Evolutionary conservation across 2,797 vertebrate species (phyloP).

Genomic region (Smutsia gigantea): DNA sequence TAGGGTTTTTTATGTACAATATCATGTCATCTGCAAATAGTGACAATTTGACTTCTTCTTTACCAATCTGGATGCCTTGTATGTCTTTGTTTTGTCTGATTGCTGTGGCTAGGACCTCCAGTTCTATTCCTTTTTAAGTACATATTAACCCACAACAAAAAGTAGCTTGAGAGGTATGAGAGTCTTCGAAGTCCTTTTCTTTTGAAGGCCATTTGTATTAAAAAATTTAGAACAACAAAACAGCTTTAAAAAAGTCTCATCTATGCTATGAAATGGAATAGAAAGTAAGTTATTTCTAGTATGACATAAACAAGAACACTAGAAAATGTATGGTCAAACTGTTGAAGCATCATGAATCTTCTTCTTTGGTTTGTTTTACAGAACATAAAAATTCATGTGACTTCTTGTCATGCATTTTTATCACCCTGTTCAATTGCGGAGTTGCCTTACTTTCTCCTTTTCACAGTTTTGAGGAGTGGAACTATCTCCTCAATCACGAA

Average conservation of each 20-base stretch:
- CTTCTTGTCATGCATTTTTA: background rate
- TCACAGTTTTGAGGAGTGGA: background rate
- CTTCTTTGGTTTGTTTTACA: background rate
- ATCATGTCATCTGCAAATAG: no score
- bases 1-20: no score
- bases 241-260: background rate
- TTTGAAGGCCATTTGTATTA: conserved; percentile 37
- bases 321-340: background rate
- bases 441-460: background rate
- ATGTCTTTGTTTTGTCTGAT: no score
- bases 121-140: background rate
- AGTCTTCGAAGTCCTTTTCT: background rate
- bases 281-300: background rate
- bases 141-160: background rate
- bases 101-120: no score
- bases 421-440: background rate
- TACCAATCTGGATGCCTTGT: no score
- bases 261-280: background rate
- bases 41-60: no score
- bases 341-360: background rate
- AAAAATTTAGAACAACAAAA: background rate
- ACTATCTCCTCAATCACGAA: background rate
- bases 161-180: background rate
- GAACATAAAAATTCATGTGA: background rate
- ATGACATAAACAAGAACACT: background rate